phyloP scores from a whole-genome alignment of 2,888 invertebrate species.

The Zeuzera pyrina region DNA sequence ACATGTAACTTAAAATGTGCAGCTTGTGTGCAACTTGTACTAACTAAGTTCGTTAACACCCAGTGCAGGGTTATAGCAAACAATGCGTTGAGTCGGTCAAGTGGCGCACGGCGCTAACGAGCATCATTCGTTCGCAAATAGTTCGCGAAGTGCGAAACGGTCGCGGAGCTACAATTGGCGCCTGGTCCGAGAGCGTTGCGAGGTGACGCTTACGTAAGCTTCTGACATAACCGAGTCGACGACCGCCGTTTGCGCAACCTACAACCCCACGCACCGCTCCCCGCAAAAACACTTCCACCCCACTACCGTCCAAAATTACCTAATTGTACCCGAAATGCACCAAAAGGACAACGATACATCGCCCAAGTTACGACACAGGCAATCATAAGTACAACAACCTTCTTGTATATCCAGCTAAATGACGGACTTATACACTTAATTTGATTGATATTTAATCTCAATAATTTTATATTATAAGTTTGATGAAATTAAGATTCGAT shows the following conservation, averaged over 20 bases:
- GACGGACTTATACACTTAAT: conserved; percentile 40
- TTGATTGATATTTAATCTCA: no score
- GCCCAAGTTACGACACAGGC: conserved; percentile 52
- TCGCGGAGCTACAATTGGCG: conserved; percentile 55
- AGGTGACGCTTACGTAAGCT: conserved; percentile 67
- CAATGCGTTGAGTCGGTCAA: conserved; percentile 23
- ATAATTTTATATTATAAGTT: no score
- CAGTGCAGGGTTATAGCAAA: conserved; percentile 28
- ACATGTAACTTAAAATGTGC: neutral
- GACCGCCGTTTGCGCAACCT: conserved; percentile 69
- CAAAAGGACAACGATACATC: conserved; percentile 61
- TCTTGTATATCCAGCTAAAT: conserved; percentile 30
- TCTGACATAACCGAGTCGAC: conserved; percentile 72
- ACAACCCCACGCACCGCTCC: conserved; percentile 59
- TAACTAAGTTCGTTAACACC: conserved; percentile 31
- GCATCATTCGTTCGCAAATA: conserved; percentile 50
- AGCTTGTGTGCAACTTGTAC: conserved; percentile 5
- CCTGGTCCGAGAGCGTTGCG: conserved; percentile 60
- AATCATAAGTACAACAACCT: conserved; percentile 62
- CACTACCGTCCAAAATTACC: conserved; percentile 51
- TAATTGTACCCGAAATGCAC: conserved; percentile 65
- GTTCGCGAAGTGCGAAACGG: conserved; percentile 62
- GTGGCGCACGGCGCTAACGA: conserved; percentile 45
- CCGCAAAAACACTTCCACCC: conserved; percentile 37
- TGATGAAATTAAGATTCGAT: no score